Base-by-base conservation (phyloP, 37 sponge, comb jelly and placozoan species). In the Oscarella lobularis region DNA sequence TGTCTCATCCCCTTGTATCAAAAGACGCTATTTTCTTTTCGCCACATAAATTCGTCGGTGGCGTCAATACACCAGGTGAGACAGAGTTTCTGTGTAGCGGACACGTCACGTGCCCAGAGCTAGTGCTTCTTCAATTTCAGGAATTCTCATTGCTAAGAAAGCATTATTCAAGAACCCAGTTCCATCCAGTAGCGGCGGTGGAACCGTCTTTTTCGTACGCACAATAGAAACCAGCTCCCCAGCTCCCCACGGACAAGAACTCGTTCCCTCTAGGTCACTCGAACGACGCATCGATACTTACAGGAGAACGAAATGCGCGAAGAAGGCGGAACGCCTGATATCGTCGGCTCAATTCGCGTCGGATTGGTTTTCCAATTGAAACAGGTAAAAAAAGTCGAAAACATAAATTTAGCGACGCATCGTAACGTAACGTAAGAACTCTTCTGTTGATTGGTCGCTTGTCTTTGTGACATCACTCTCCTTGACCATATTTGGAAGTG, bases 11-110 rank as follows among this genome's bases (percentile, higher is more conserved):
- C 3, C 33, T 81, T 30, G 85, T 70, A n/a, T 81, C 83, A 78
- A 94, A 94, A 66, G 95, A 94, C 81, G 95, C 90, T 37, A 71
- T 94, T 2, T 89, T 78, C 65, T 89, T 94, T 71, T 94, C 95
- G 30, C 76, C 81, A 2, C 95, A 94, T 80, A 94, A 94, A 80
- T 94, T 94, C 81, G 82, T 94, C 9, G 95, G 95, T 32, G 95
- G 95, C 38, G 84, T 84, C 31, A 89, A 83, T 39, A 79, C 81
- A 68, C 95, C 95, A 74, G 88, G 85, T 79, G 72, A 20, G 35
- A n/a, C n/a, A n/a, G n/a, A n/a, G n/a, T n/a, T n/a, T n/a, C n/a
- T n/a, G n/a, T n/a, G n/a, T n/a, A n/a, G n/a, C n/a, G n/a, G n/a
- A n/a, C n/a, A n/a, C n/a, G n/a, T n/a, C n/a, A n/a, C n/a, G n/a